Conservation (phyloP, 2,888 invertebrate genomes). For the Epinotia bilunana region DNA sequence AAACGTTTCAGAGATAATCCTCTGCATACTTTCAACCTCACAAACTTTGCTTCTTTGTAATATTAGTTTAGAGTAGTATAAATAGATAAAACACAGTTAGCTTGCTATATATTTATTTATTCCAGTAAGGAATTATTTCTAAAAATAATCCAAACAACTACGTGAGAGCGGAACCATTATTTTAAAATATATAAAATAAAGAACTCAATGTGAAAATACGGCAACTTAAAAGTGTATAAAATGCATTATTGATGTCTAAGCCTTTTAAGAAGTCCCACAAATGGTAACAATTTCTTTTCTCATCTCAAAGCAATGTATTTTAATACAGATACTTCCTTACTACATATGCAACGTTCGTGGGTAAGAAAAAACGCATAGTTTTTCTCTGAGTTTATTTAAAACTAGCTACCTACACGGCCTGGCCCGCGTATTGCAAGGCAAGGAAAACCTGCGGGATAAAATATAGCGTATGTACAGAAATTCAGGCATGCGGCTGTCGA, state of each 20-base stretch:
- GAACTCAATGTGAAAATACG: conserved; percentile 2
- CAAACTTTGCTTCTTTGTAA: too few relatives aligned
- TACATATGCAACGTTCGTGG: conserved; percentile 16
- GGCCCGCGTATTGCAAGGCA: too few relatives aligned
- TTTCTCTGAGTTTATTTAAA: background rate
- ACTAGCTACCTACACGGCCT: too few relatives aligned
- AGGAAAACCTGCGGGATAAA: too few relatives aligned
- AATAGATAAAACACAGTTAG: too few relatives aligned
- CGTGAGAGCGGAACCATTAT: conserved; percentile 15
- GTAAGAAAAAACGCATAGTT: background rate
- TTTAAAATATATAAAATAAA: background rate
- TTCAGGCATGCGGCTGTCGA: too few relatives aligned
- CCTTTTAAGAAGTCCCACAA: conserved; percentile 11
- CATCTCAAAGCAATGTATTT: conserved; percentile 1
- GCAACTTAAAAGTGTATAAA: background rate
- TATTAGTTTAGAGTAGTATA: too few relatives aligned
- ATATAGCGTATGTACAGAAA: too few relatives aligned
- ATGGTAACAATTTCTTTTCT: conserved; percentile 5
- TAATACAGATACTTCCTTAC: conserved; percentile 19
- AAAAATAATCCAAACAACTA: background rate
- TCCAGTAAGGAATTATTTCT: background rate
- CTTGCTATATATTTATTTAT: background rate
- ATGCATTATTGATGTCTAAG: conserved; percentile 27
- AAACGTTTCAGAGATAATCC: too few relatives aligned
- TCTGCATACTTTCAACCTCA: too few relatives aligned